phyloP scores from a whole-genome alignment of 2,797 vertebrate species.

The Aratinga solstitialis region DNA sequence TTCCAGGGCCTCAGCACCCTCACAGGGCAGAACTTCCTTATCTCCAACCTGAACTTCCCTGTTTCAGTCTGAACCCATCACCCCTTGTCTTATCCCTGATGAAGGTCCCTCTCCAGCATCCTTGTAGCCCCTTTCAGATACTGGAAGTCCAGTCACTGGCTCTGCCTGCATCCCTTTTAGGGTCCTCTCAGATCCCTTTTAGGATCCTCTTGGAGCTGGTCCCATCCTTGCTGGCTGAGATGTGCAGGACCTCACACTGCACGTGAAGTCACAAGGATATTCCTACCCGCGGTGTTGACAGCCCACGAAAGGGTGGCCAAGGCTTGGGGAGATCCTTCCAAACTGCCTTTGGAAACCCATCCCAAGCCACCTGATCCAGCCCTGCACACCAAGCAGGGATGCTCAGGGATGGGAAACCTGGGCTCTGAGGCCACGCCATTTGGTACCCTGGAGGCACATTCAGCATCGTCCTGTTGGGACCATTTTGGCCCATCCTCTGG shows the following conservation, averaged over 20 bases:
- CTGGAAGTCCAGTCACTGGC: neutral
- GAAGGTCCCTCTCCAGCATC: neutral
- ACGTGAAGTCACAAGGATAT: neutral
- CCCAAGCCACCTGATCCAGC: neutral
- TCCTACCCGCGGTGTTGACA: neutral
- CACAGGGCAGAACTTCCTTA: neutral
- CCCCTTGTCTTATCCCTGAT: neutral
- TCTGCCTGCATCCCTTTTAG: neutral
- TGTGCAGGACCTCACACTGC: neutral
- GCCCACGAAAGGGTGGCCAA: neutral
- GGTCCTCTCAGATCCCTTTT: neutral
- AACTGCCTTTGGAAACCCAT: neutral
- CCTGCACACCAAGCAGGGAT: neutral
- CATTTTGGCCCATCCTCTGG: neutral
- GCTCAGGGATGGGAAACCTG: rapidly evolving
- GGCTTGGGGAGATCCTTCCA: neutral
- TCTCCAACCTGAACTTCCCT: neutral
- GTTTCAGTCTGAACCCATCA: neutral
- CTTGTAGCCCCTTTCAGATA: neutral
- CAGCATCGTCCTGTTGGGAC: neutral
- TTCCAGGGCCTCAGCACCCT: neutral
- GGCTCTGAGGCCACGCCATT: neutral
- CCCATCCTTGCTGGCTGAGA: neutral
- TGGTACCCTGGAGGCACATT: neutral
- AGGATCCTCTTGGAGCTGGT: neutral